Conservation (phyloP, 2,888 invertebrate species). For the Ophonus ardosiacus region DNA sequence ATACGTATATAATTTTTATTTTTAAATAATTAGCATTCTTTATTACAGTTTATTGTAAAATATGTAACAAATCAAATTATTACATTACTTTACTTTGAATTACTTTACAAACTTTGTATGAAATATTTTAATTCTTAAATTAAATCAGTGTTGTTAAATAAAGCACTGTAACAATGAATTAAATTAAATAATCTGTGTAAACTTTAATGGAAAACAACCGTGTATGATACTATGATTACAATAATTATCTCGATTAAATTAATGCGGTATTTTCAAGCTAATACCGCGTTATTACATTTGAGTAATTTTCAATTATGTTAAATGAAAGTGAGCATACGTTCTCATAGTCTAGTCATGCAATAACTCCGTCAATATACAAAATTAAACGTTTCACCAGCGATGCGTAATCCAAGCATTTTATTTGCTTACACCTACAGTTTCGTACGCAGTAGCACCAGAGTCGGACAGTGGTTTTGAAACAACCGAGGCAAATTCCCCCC, state of each 20-base stretch:
- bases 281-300: background rate
- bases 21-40: too few species aligned
- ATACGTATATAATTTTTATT: too few species aligned
- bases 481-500: too few species aligned
- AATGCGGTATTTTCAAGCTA: background rate
- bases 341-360: background rate
- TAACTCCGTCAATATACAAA: conserved; percentile 12
- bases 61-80: too few species aligned
- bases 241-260: background rate
- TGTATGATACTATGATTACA: background rate
- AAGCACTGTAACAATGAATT: background rate
- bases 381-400: conserved; percentile 16
- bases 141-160: too few species aligned
- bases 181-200: background rate
- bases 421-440: conserved; percentile 44
- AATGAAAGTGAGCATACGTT: conserved; percentile 12
- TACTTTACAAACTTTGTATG: too few species aligned
- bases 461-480: too few species aligned
- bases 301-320: background rate
- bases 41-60: too few species aligned
- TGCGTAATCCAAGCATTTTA: conserved; percentile 32
- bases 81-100: too few species aligned
- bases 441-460: conserved; percentile 4
- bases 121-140: too few species aligned
- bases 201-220: background rate